Evolutionary conservation across 2,888 invertebrate species (phyloP).

Genomic region (Hemistola chrysoprasaria): DNA sequence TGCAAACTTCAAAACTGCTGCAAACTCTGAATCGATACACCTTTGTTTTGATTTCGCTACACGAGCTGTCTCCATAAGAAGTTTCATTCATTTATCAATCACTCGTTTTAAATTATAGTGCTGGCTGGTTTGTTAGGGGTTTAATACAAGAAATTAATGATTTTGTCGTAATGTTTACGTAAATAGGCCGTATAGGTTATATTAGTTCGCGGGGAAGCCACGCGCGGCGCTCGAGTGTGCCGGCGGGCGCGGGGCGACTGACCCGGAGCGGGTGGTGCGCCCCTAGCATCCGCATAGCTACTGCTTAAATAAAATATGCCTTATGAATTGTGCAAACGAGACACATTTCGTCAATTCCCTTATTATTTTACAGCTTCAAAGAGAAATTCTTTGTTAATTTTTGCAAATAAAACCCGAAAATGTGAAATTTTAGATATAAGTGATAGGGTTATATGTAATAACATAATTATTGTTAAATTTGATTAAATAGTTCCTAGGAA

Average conservation of each 20-base stretch:
- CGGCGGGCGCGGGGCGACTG: conserved; percentile 68
- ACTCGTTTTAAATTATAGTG: not conserved
- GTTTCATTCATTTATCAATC: not conserved
- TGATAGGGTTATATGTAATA: too few relatives aligned
- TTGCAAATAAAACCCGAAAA: too few relatives aligned
- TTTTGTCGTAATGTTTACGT: conserved; percentile 32
- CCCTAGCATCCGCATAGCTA: conserved; percentile 17
- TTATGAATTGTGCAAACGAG: conserved; percentile 13
- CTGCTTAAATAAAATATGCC: conserved; percentile 13
- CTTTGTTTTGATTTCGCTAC: conserved; percentile 63
- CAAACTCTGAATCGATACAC: conserved; percentile 66
- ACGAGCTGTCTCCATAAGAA: conserved; percentile 36
- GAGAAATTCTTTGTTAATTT: too few relatives aligned
- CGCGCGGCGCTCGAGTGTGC: conserved; percentile 67
- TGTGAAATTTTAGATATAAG: too few relatives aligned
- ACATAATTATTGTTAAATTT: too few relatives aligned
- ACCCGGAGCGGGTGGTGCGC: conserved; percentile 60
- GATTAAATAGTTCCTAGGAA: too few relatives aligned
- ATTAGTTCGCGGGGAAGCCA: conserved; percentile 52
- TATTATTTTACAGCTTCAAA: too few relatives aligned
- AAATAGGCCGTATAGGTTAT: conserved; percentile 63
- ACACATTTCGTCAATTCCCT: not conserved
- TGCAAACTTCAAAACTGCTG: conserved; percentile 48
- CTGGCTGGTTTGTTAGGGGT: conserved; percentile 8
- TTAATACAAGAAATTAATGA: conserved; percentile 22